Evolutionary conservation across 2,888 invertebrate species (phyloP).

Genomic region (Dromius quadrimaculatus): DNA sequence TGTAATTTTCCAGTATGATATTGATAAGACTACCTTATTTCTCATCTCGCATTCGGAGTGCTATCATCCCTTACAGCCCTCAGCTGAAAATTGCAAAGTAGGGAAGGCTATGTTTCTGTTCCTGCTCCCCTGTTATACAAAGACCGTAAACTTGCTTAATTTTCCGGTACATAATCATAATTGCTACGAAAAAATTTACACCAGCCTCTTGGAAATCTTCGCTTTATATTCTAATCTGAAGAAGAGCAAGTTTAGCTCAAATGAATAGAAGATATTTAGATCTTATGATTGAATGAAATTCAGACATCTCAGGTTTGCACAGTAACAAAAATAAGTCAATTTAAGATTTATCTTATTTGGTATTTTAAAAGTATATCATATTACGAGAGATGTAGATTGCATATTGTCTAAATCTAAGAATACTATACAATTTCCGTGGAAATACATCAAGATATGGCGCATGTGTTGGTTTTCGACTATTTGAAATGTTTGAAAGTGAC

Average conservation of each 20-base stretch:
- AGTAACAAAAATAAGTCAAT: too few relatives aligned
- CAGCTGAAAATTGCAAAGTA: not conserved
- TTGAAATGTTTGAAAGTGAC: conserved; percentile 20
- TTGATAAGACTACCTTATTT: not conserved
- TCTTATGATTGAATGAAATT: too few relatives aligned
- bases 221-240: too few relatives aligned
- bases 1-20: conserved; percentile 10
- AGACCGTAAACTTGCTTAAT: conserved; percentile 43
- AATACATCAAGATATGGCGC: not conserved
- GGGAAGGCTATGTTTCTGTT: not conserved
- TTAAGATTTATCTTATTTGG: too few relatives aligned
- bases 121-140: not conserved
- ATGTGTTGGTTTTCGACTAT: not conserved
- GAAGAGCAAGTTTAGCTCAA: too few relatives aligned
- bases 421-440: not conserved
- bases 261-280: too few relatives aligned
- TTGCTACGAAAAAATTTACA: conserved; percentile 13
- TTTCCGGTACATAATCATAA: conserved; percentile 48
- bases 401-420: too few relatives aligned
- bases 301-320: too few relatives aligned
- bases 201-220: conserved; percentile 9
- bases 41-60: not conserved
- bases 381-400: too few relatives aligned
- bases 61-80: not conserved
- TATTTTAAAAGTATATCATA: too few relatives aligned